Conservation (phyloP, 2,113 vertebrate species). For the Dolichotis patagonum region DNA sequence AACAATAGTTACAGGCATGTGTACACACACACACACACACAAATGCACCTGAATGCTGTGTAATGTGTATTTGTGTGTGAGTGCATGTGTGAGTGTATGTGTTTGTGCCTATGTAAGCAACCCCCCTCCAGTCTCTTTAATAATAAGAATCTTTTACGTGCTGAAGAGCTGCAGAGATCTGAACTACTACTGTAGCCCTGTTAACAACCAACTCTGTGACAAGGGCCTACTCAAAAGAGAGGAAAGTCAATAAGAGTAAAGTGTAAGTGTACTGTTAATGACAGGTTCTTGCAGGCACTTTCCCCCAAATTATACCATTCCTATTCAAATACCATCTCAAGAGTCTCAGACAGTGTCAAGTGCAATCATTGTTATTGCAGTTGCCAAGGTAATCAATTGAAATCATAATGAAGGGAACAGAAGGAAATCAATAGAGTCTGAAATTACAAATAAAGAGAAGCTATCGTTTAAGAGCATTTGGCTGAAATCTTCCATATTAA, state of each 20-base stretch:
- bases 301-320: slow-evolving; percentile 90
- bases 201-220: slow-evolving; percentile 83
- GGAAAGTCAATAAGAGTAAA: slow-evolving; percentile 90
- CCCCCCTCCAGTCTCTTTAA: slow-evolving; percentile 24
- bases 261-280: slow-evolving; percentile 89
- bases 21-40: neutral
- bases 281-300: slow-evolving; percentile 88
- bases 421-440: slow-evolving; percentile 93
- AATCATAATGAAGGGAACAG: slow-evolving; percentile 94
- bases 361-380: slow-evolving; percentile 91
- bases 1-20: neutral
- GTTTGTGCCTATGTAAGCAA: too few species aligned
- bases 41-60: neutral
- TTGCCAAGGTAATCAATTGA: slow-evolving; percentile 92
- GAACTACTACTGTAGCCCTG: slow-evolving; percentile 72
- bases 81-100: neutral
- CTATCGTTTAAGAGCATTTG: slow-evolving; percentile 93
- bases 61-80: neutral
- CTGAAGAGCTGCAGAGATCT: slow-evolving; percentile 77
- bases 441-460: slow-evolving; percentile 94
- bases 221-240: slow-evolving; percentile 84
- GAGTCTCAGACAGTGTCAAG: slow-evolving; percentile 90
- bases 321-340: slow-evolving; percentile 90
- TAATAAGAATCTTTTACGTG: slow-evolving; percentile 78
- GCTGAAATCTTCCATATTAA: slow-evolving; percentile 93